phyloP scores from a whole-genome alignment of 2,113 vertebrate species.

The Gambusia affinis region DNA sequence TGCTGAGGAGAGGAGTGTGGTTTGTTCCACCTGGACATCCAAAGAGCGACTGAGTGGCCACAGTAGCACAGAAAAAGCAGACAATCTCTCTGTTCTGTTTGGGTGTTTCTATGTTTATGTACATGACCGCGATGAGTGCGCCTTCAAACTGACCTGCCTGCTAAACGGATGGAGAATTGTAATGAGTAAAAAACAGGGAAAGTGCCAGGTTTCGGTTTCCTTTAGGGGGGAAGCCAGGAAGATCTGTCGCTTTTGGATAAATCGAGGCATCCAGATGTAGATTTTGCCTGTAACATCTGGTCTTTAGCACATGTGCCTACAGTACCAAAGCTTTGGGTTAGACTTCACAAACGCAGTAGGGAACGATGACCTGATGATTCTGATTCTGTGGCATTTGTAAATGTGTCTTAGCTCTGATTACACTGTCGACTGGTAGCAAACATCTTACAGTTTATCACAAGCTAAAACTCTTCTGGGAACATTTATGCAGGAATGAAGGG shows the following conservation, averaged over 20 bases:
- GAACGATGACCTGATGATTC: constrained; percentile 45
- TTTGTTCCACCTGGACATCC: constrained; percentile 45
- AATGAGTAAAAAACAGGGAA: constrained; percentile 22
- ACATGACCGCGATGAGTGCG: constrained; percentile 48
- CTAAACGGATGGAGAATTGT: constrained; percentile 29
- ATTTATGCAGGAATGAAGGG: constrained; percentile 40
- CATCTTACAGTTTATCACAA: constrained; percentile 60
- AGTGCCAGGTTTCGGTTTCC: constrained; percentile 27
- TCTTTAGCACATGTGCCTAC: constrained; percentile 65
- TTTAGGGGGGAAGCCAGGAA: constrained; percentile 47
- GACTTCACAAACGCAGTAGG: constrained; percentile 47
- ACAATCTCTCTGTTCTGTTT: constrained; percentile 66
- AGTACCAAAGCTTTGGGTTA: constrained; percentile 61
- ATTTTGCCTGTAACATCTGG: constrained; percentile 64
- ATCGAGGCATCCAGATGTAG: constrained; percentile 49
- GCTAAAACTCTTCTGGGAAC: constrained; percentile 41
- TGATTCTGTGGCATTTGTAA: constrained; percentile 63
- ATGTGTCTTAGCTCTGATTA: constrained; percentile 70
- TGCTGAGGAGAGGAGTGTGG: constrained; percentile 79
- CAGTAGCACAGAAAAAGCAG: constrained; percentile 70
- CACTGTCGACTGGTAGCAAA: constrained; percentile 67
- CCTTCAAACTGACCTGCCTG: constrained; percentile 48
- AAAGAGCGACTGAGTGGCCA: constrained; percentile 55
- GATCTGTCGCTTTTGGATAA: constrained; percentile 53
- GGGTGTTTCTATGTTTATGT: constrained; percentile 66